These are phyloP conservation scores for Pseudopipra pipra DNA, from an alignment of 2,113 vertebrate genomes.

Conservation along the genomic window DNA sequence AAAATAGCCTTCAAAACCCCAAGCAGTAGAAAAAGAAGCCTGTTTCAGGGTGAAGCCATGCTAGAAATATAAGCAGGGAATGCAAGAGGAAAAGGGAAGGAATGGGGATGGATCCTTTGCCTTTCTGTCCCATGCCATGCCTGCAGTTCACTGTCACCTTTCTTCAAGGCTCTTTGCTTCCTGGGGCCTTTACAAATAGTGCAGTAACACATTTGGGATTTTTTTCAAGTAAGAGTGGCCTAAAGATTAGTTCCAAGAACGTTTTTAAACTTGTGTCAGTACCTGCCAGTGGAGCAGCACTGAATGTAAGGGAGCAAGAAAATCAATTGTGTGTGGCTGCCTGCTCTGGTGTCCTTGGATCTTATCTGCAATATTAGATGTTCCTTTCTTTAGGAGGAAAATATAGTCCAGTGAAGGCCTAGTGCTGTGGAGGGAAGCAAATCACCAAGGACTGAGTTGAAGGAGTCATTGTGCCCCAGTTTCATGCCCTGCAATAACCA, in stretches of 20 bases:
- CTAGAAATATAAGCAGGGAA: neutral
- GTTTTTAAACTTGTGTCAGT: neutral
- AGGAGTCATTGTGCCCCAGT: neutral
- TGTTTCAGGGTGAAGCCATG: neutral
- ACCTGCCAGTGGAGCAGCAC: neutral
- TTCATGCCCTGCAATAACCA: neutral
- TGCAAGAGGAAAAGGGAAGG: neutral
- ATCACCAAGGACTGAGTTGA: neutral
- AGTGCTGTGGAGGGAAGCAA: neutral
- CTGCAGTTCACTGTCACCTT: neutral
- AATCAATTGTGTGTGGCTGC: slow-evolving; percentile 17
- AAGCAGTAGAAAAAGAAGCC: neutral
- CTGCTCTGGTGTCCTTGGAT: slow-evolving; percentile 38
- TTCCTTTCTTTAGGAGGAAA: slow-evolving; percentile 9
- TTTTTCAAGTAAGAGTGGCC: neutral
- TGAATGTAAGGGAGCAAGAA: neutral
- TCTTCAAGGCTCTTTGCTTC: neutral
- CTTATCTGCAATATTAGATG: slow-evolving; percentile 9
- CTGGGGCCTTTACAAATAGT: neutral
- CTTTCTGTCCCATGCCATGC: neutral
- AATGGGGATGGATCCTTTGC: neutral
- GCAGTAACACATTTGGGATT: neutral
- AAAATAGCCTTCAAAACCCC: neutral
- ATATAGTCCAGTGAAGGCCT: neutral
- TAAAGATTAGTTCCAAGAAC: neutral